These are phyloP conservation scores for Cheilinus undulatus DNA, from an alignment of 2,113 vertebrate species.

Conservation along the genomic window DNA sequence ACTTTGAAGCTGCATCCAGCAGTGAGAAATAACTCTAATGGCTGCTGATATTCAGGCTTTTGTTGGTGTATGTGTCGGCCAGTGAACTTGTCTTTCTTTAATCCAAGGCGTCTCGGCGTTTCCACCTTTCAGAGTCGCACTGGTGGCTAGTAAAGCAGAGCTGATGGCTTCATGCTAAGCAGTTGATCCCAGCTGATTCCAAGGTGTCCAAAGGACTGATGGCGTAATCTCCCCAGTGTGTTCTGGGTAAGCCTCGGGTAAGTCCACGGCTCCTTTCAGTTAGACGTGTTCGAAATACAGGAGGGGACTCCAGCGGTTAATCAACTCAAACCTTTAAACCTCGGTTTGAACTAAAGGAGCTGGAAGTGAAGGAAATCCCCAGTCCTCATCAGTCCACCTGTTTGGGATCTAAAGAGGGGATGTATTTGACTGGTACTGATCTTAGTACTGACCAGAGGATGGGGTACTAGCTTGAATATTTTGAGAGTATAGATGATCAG, in stretches of 20 bases:
- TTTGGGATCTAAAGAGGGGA: no score
- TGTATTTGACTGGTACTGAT: no score
- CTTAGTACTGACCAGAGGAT: no score
- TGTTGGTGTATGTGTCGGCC: not conserved
- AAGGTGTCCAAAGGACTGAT: not conserved
- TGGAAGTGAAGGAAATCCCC: no score
- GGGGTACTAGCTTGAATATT: no score
- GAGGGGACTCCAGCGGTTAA: not conserved
- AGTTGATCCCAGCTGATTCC: not conserved
- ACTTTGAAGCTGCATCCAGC: conserved; percentile 30
- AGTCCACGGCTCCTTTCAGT: not conserved
- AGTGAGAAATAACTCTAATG: not conserved
- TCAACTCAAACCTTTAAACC: no score
- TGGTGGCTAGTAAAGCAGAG: not conserved
- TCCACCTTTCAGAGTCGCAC: not conserved
- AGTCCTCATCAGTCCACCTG: no score
- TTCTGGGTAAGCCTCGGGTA: not conserved
- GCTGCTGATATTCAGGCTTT: not conserved
- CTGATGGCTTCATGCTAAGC: not conserved
- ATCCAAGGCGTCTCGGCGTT: no score
- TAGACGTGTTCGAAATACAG: not conserved
- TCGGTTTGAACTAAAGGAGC: no score
- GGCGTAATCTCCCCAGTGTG: conserved; percentile 1
- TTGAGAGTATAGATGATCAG: no score
- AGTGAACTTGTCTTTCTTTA: not conserved